Evolutionary conservation across 2,113 vertebrate species (phyloP), one percentile per base, ranked within the genome.

Genomic region (Saguinus imperator): DNA sequence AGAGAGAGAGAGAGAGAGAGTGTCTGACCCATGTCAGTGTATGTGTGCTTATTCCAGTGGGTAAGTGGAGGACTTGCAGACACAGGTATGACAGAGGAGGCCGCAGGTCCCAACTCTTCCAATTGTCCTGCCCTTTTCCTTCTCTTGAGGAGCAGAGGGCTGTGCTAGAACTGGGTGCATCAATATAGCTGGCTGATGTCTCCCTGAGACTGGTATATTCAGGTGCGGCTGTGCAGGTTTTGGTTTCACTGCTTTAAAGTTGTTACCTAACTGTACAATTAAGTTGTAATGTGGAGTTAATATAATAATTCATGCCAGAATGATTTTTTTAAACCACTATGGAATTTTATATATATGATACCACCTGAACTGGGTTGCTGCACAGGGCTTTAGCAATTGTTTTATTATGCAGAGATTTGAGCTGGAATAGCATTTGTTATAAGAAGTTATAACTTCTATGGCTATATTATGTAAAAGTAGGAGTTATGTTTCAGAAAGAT

Each of bases 351-450:
- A 55, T 43, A 50, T 27, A 92, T 8, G 58, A n/a, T 25, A 75
- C 50, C n/a, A 87, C 16, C 57, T 57, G 66, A 94, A 93, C n/a
- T 37, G 14, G 64, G 57, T 84, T 89, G 61, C 12, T 29, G 32
- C 11, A 40, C 20, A 32, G 77, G 43, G 27, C 43, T 68, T 29
- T 73, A 37, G 50, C 73, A 94, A 92, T 29, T 50, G 35, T 94
- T 95, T 79, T 43, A 70, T 82, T 85, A 92, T 72, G 86, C 45
- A 57, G 17, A 87, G n/a, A 91, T 72, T 13, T 90, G 55, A 79
- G 72, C 50, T 79, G 8, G 45, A 87, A 66, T 8, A 80, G 64
- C 40, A 89, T 88, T 88, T 93, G 40, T 72, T 92, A 37, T 50
- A 92, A 94, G 61, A 86, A 25, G 40, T 8, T 76, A 52, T 68